Conservation (phyloP, 2,888 invertebrate genomes). For the Priocnemis perturbator region DNA sequence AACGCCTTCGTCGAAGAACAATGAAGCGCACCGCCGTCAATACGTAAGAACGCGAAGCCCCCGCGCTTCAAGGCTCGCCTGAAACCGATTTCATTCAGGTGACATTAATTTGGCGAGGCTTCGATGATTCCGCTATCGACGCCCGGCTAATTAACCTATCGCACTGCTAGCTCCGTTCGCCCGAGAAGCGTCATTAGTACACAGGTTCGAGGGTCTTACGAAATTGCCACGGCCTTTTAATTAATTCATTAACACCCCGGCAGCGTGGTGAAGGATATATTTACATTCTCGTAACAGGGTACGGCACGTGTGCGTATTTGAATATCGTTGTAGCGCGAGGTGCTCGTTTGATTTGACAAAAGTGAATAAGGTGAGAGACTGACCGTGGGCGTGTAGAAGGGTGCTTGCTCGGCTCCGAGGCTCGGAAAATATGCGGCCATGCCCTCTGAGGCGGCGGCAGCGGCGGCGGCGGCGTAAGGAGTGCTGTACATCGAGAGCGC, state of each 20-base stretch:
- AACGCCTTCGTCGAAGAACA: not conserved
- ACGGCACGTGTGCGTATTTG: no score
- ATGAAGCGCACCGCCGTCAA: conserved; percentile 2
- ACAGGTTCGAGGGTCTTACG: no score
- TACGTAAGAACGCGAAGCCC: conserved; percentile 15
- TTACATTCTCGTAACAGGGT: no score
- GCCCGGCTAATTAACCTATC: not conserved
- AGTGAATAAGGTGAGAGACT: conserved; percentile 77
- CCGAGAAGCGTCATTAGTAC: no score
- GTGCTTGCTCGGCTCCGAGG: conserved; percentile 89
- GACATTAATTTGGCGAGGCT: conserved; percentile 16
- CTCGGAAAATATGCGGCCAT: conserved; percentile 92
- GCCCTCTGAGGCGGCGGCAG: conserved; percentile 79
- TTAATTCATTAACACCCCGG: no score
- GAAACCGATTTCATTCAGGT: conserved; percentile 9
- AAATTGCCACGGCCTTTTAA: no score
- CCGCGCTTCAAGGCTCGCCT: not conserved
- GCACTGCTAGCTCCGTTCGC: no score
- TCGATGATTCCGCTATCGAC: conserved; percentile 8
- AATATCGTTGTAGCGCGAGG: no score
- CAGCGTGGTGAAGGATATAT: no score
- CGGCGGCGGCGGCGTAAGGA: conserved; percentile 83
- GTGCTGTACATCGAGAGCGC: conserved; percentile 87
- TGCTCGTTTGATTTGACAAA: no score
- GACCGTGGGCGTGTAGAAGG: conserved; percentile 90